Evolutionary conservation across 1,140 invertebrate genomes (phyloP), one percentile per base, ranked within the genome.

Genomic region (Mactra quadrangularis): DNA sequence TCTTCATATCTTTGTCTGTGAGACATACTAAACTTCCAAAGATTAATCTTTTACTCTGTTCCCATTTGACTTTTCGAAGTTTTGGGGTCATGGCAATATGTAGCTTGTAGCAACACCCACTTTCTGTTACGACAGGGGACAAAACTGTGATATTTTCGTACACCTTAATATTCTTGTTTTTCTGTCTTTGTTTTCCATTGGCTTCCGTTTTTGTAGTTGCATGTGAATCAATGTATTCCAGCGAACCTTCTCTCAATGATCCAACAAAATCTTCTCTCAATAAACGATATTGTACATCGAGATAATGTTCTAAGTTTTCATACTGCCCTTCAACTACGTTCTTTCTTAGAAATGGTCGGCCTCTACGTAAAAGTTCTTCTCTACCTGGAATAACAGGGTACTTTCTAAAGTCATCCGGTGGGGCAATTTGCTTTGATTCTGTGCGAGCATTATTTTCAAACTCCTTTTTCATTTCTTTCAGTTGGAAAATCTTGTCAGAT

Each of bases 201-300:
- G 11, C 11, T 29, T 35, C 31, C 0, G 60, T 57, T 25, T 50
- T 72, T 45, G 9, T 38, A 27, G 15, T 68, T 59, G 22, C 47
- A 7, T 62, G 33, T 59, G 31, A 77, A 52, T 33, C 25, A n/a
- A 72, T 77, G 68, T 79, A 89, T 55, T 87, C 75, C 1, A 33
- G 62, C 52, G 94, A 88, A 66, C 92, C 93, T 33, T 91, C 83
- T 76, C 93, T 70, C 22, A 94, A 71, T 22, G 93, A 91, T n/a
- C 86, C 64, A 47, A 93, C 75, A 55, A 93, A 92, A 86, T 97
- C 96, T 93, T 97, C 96, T 17, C 96, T 90, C 33, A 97, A 90
- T 3, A 97, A 91, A 13, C 96, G 91, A 88, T 96, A 96, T 84
- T 97, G 96, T 0, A 95, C 94, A 87, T 97, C 96, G 7, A 97